phyloP scores from a whole-genome alignment of 2,888 invertebrate species.

The Barypeithes pellucidus region DNA sequence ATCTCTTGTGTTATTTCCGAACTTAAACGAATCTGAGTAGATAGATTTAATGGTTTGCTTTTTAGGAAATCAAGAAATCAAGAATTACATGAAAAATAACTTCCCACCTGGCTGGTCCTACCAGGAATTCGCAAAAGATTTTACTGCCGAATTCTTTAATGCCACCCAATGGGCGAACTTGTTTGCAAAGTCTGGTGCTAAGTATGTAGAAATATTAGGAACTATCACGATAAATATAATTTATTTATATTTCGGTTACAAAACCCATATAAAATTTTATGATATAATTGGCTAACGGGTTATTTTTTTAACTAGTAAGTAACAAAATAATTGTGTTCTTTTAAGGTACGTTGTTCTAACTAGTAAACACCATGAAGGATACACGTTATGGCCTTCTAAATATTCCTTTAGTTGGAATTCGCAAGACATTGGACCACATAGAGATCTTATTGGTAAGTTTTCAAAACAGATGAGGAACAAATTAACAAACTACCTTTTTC shows the following conservation, averaged over 20 bases:
- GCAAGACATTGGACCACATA: slow-evolving; percentile 62
- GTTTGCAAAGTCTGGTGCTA: slow-evolving; percentile 89
- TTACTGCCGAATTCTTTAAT: slow-evolving; percentile 92
- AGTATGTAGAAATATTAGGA: slow-evolving; percentile 73
- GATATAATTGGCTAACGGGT: too few relatives aligned
- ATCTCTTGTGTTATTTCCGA: too few relatives aligned
- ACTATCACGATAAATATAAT: too few relatives aligned
- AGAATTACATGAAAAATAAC: slow-evolving; percentile 83
- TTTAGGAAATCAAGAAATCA: slow-evolving; percentile 4
- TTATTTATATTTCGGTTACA: too few relatives aligned
- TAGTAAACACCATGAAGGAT: slow-evolving; percentile 93
- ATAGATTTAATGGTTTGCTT: too few relatives aligned
- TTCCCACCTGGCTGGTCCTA: slow-evolving; percentile 91
- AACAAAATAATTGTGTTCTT: not conserved
- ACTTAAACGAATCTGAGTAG: too few relatives aligned
- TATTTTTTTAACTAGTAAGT: too few relatives aligned
- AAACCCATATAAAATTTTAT: too few relatives aligned
- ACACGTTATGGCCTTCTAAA: slow-evolving; percentile 86
- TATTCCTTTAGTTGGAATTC: slow-evolving; percentile 90
- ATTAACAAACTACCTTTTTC: not conserved
- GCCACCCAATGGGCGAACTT: slow-evolving; percentile 88
- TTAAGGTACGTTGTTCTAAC: slow-evolving; percentile 72
- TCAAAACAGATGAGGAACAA: not conserved
- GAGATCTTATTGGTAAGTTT: slow-evolving; percentile 62
- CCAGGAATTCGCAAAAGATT: slow-evolving; percentile 91